Evolutionary conservation across 2,797 vertebrate species (phyloP).

Genomic region (Aphelocoma californica): DNA sequence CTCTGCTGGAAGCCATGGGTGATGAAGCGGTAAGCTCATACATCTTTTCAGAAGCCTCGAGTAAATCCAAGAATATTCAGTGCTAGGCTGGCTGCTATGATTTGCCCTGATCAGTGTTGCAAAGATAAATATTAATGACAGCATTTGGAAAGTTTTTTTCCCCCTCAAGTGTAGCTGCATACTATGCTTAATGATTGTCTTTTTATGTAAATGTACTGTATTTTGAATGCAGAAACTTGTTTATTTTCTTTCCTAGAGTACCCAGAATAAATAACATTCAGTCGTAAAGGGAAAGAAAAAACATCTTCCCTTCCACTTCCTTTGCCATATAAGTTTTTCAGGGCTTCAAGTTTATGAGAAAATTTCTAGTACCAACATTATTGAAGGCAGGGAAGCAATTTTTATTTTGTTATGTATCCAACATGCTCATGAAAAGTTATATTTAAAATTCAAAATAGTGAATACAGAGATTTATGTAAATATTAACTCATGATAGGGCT

Average conservation of each 20-base stretch:
- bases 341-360: background rate
- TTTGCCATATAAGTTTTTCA: background rate
- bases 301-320: background rate
- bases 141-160: background rate
- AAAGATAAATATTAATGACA: constrained; percentile 46
- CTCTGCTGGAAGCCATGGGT: constrained; percentile 75
- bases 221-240: constrained; percentile 29
- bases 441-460: background rate
- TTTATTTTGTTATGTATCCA: background rate
- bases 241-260: constrained; percentile 24
- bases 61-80: constrained; percentile 22
- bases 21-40: constrained; percentile 71
- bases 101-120: constrained; percentile 22
- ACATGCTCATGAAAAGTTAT: background rate
- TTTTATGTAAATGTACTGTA: constrained; percentile 30
- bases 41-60: constrained; percentile 35
- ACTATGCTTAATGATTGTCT: background rate
- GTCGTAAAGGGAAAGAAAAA: constrained; percentile 8
- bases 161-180: background rate
- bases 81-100: background rate
- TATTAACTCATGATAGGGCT: background rate
- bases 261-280: background rate
- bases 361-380: background rate
- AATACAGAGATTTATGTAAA: background rate
- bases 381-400: background rate